These are phyloP conservation scores for Elephantulus edwardii DNA, from an alignment of 2,113 vertebrate species.

Conservation along the genomic window DNA sequence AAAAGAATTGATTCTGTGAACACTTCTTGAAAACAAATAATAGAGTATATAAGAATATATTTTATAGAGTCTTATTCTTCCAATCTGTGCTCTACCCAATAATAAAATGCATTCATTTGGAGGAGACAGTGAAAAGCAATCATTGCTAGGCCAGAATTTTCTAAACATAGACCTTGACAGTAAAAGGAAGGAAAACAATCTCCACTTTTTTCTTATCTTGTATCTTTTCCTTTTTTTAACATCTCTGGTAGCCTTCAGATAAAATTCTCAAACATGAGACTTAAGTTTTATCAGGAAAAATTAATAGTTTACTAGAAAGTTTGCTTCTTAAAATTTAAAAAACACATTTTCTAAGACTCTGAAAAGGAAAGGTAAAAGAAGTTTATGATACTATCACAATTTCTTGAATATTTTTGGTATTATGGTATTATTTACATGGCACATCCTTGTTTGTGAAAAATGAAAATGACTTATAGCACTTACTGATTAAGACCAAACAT, in stretches of 20 bases:
- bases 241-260: slow-evolving; percentile 47
- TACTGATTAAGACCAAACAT: too few species aligned
- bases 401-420: neutral
- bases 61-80: neutral
- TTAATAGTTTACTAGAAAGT: neutral
- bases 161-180: neutral
- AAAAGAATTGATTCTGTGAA: neutral
- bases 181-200: neutral
- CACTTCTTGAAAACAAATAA: neutral
- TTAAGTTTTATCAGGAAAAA: neutral
- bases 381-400: neutral
- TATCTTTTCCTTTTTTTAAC: slow-evolving; percentile 46
- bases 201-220: slow-evolving; percentile 1
- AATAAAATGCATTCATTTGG: neutral
- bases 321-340: neutral
- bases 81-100: neutral
- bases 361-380: neutral
- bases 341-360: slow-evolving; percentile 1
- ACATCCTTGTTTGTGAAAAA: too few species aligned
- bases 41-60: neutral
- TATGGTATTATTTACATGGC: neutral
- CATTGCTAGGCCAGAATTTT: neutral
- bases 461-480: too few species aligned
- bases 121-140: slow-evolving; percentile 37
- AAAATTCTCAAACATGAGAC: slow-evolving; percentile 1